Evolutionary conservation across 2,113 vertebrate species (phyloP), one percentile per base, ranked within the genome.

Genomic region (Amblyopsis rosae): DNA sequence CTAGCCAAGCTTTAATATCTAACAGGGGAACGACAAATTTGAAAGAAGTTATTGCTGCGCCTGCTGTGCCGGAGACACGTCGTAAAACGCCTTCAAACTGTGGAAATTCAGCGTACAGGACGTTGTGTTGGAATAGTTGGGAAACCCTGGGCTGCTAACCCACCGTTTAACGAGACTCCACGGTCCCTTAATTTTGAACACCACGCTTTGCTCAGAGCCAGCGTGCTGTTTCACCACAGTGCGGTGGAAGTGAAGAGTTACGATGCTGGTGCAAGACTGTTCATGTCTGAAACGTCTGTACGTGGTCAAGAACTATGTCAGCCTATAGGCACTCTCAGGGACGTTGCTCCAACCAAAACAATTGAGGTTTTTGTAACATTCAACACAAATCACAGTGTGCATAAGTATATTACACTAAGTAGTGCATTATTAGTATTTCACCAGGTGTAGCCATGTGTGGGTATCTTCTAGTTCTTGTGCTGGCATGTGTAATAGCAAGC

Each of bases 1-100:
- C 75, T 19, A 62, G 60, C 47, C 60, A 16, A 6, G 12, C 47
- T 73, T 54, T 67, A 68, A 73, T 79, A 74, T 69, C 59, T 69
- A 68, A 81, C 70, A 65, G 60, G 19, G 67, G 76, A 61, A 65
- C 69, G 72, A 51, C 70, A 79, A 81, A 86, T 79, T 63, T 69
- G 73, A 70, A 80, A 79, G 67, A 77, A 76, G 81, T 84, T 82
- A 82, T 80, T 74, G 71, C 62, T 65, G 16, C 49, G 68, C 88
- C 74, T 10, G 69, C 85, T 86, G 84, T 17, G 77, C 75, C 41
- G 70, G 51, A 74, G 76, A 81, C 32, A 32, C 33, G 78, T 83
- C 77, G 32, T 87, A 86, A 86, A 90, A 88, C 17, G 62, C 62
- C 60, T 70, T 35, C 72, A 70, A 89, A 80, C n/a, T 61, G 72